Percentiles rank a stretch among this genome's conserved stretches.
phyloP scores from a whole-genome alignment of 2,797 vertebrate species.

The Paguma larvata region DNA sequence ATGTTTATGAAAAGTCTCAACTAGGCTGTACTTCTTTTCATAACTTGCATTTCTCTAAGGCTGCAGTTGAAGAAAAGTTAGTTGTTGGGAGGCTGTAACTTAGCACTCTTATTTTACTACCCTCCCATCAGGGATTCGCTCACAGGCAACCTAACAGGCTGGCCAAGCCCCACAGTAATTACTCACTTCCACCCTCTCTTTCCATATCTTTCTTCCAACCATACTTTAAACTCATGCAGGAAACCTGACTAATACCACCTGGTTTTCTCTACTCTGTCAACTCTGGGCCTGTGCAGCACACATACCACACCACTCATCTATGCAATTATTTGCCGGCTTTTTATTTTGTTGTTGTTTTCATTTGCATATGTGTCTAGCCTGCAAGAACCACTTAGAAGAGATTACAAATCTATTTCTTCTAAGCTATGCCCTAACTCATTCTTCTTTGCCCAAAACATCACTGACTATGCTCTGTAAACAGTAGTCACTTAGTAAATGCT shows the following conservation, averaged over 20 bases:
- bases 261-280: conserved; percentile 9
- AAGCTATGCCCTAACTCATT: conserved; percentile 42
- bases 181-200: conserved; percentile 17
- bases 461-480: conserved; percentile 48
- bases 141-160: background rate
- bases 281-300: background rate
- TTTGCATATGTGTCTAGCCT: background rate
- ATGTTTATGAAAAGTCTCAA: conserved; percentile 5
- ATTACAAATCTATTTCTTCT: conserved; percentile 18
- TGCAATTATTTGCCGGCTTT: conserved; percentile 53
- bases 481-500: conserved; percentile 79
- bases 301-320: background rate
- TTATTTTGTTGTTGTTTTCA: conserved; percentile 8
- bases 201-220: conserved; percentile 14
- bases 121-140: background rate
- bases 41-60: conserved; percentile 39
- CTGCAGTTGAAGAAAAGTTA: conserved; percentile 15
- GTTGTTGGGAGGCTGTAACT: background rate
- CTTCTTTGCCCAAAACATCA: conserved; percentile 21
- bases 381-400: background rate
- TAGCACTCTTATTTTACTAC: background rate
- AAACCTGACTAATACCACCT: conserved; percentile 42
- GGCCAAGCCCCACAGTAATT: conserved; percentile 44
- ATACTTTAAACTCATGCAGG: conserved; percentile 42
- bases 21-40: background rate